Base-by-base conservation (phyloP, 2,797 vertebrate genomes). In the Enteromius anoplus region DNA sequence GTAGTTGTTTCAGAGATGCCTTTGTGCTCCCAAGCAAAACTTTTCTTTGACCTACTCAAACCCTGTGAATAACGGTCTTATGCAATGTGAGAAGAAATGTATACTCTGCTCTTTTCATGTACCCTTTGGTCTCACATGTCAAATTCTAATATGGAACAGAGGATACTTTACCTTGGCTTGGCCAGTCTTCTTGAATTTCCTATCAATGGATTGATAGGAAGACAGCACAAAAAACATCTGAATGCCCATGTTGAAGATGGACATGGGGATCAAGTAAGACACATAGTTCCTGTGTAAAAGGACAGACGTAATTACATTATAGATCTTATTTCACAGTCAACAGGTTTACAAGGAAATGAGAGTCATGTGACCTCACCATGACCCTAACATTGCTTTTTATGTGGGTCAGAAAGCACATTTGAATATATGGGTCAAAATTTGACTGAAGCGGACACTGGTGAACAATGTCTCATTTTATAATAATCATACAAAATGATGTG, bases 121-220 rank as follows among this genome's bases (percentile, higher is more conserved):
- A 26, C 37, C 26, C 37, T 85, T 88, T 51, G 83, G 11, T 49
- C 77, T 82, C 66, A 23, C 47, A 76, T 86, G 86, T 84, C 78
- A 69, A 85, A 84, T 29, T 82, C 55, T 85, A 68, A 81, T 58
- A 85, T 53, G 15, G 17, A 32, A 15, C 3, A 71, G 19, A 77
- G 29, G 1, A 75, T 40, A 49, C 76, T 92, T 91, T 85, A 99
- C 98, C 95, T 93, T 96, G 77, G 93, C 89, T 62, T 95, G 93
- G 73, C 96, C 96, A 1, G 88, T 97, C 93, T 97, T 99, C 91
- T 95, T 95, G 85, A 98, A 96, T 90, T 96, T 99, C 85, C 96
- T 95, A 73, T 95, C 94, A 92, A 99, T 95, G 84, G 97, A 95
- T 88, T 94, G 94, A 88, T 98, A 99, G 14, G 97, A 97, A 0